These are phyloP conservation scores for Microvelia longipes DNA, from an alignment of 1,140 invertebrate species.

Conservation along the genomic window DNA sequence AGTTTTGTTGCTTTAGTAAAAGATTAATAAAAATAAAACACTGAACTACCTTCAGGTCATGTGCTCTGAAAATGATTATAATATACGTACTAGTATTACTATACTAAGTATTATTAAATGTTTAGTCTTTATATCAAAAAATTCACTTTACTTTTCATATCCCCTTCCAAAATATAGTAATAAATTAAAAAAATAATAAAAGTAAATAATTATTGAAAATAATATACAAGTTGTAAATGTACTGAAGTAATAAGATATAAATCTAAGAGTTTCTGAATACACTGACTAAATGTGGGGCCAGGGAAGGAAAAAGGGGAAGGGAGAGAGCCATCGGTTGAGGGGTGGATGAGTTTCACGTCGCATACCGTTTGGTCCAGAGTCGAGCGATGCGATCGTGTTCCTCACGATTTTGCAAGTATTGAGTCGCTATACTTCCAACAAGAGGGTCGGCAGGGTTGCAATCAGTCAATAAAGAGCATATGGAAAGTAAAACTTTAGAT, in stretches of 20 bases:
- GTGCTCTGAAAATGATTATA: too few species aligned
- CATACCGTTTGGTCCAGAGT: slow-evolving; percentile 95
- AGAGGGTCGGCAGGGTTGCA: slow-evolving; percentile 94
- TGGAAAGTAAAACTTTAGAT: slow-evolving; percentile 84
- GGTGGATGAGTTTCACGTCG: slow-evolving; percentile 49
- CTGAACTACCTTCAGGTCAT: too few species aligned
- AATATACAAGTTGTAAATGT: neutral
- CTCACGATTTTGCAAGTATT: slow-evolving; percentile 91
- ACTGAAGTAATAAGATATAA: neutral
- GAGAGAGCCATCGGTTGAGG: neutral
- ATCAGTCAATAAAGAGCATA: slow-evolving; percentile 88
- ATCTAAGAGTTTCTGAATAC: neutral
- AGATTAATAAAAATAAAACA: too few species aligned
- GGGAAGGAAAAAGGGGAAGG: neutral
- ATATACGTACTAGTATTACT: too few species aligned
- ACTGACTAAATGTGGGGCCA: neutral
- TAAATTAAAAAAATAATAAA: too few species aligned
- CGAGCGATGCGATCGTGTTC: slow-evolving; percentile 95
- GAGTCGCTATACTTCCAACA: slow-evolving; percentile 93
- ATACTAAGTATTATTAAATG: too few species aligned
- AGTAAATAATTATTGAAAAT: neutral
- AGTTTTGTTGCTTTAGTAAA: too few species aligned
- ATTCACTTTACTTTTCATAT: too few species aligned
- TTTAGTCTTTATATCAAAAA: too few species aligned
- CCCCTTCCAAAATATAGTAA: too few species aligned